Evolutionary conservation across 2,113 vertebrate species (phyloP).

Genomic region (Rhinoderma darwinii): DNA sequence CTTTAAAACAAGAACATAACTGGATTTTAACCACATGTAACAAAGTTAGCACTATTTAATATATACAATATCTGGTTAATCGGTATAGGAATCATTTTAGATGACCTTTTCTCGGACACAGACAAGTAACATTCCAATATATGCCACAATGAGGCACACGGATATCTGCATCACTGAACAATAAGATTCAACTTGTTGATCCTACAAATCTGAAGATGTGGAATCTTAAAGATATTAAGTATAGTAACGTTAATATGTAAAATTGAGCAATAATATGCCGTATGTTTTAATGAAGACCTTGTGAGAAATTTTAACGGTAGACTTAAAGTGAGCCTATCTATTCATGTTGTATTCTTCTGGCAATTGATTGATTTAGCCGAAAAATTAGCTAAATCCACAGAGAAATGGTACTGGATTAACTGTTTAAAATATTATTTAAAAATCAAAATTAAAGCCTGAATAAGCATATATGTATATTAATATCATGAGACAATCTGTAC

Average conservation of each 20-base stretch:
- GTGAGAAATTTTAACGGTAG: not conserved
- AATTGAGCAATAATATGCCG: not conserved
- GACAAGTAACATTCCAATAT: not conserved
- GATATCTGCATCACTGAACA: not conserved
- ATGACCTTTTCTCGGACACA: slow-evolving; percentile 60
- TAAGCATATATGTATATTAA: too few species aligned
- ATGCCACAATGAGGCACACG: not conserved
- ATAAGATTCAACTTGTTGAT: not conserved
- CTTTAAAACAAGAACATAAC: slow-evolving; percentile 68
- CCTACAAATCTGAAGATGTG: not conserved
- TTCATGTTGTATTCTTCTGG: too few species aligned
- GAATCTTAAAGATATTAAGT: not conserved
- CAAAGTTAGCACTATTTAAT: slow-evolving; percentile 64
- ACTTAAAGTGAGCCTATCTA: not conserved
- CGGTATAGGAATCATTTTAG: slow-evolving; percentile 61
- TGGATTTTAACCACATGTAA: slow-evolving; percentile 68
- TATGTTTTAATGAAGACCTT: not conserved
- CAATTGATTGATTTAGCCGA: too few species aligned
- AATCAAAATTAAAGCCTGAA: not conserved
- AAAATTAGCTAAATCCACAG: too few species aligned
- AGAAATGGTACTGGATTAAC: not conserved
- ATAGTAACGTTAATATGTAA: not conserved
- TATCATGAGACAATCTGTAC: not conserved
- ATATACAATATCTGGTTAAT: slow-evolving; percentile 65
- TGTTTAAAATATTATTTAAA: not conserved